phyloP scores from a whole-genome alignment of 2,113 vertebrate species.

The Cyprinus carpio region DNA sequence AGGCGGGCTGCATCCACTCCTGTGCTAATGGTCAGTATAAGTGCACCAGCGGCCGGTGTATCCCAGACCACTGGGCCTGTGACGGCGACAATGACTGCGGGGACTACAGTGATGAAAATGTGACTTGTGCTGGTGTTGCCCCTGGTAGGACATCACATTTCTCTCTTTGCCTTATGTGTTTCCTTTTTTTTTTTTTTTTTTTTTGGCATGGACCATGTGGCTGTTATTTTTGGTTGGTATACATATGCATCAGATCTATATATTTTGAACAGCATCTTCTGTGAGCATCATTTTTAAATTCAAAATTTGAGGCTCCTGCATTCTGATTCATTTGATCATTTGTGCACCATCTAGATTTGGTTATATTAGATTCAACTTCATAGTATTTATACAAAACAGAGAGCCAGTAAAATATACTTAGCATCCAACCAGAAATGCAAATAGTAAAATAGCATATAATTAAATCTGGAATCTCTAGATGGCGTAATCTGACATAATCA shows the following conservation, averaged over 20 bases:
- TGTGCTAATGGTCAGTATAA: slow-evolving; percentile 88
- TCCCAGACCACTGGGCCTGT: slow-evolving; percentile 91
- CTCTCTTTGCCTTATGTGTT: background rate
- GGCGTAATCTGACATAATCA: too few relatives aligned
- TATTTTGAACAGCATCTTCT: background rate
- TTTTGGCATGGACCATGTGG: background rate
- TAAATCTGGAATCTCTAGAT: background rate
- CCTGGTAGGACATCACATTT: slow-evolving; percentile 73
- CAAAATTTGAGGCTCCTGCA: background rate
- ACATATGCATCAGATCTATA: too few relatives aligned
- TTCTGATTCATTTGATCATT: background rate
- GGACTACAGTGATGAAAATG: slow-evolving; percentile 92
- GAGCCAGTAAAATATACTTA: background rate
- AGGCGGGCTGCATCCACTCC: slow-evolving; percentile 83
- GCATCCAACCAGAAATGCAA: background rate
- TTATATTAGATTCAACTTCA: background rate
- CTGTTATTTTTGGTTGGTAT: background rate
- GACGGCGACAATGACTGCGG: slow-evolving; percentile 98
- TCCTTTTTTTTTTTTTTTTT: background rate
- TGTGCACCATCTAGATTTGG: background rate
- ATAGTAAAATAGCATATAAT: background rate
- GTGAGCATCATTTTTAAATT: background rate
- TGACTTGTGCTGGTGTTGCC: slow-evolving; percentile 83
- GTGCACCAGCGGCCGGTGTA: slow-evolving; percentile 88
- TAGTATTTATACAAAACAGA: background rate